Evolutionary conservation across 2,888 invertebrate species (phyloP), one percentile per base, ranked within the genome.

Genomic region (Chaetogeoica ovagalla): DNA sequence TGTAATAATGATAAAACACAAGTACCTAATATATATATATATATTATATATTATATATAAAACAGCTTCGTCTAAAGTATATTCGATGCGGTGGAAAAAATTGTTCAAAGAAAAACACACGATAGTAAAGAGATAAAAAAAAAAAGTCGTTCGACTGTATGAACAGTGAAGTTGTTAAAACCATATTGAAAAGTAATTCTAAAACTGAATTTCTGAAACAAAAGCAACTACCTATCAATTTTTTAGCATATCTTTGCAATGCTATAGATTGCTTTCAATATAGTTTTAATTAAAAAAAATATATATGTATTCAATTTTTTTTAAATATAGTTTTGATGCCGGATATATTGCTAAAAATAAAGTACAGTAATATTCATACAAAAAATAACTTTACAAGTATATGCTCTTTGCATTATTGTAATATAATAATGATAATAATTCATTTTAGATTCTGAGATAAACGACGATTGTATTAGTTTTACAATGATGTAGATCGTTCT

Each of bases 131-230:
- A 37, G 17, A 55, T 37, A 55, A 39, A 30, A n/a, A 30, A 30
- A 30, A 55, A 55, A 59, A 59, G 43, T 68, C 30, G 30, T 68
- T 75, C 66, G 7, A 75, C 48, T 75, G 66, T 30, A 75, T 59
- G 30, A 59, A 59, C 37, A 55, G 11, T 19, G 59, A 23, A 11
- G 30, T 68, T 23, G 59, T 23, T 75, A 68, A 13, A 59, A 39
- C 66, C 21, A 43, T 62, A 63, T 37, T 7, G n/a, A 30, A 73
- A 55, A 63, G 6, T 63, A 37, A 65, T 72, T 48, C 30, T 30
- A 62, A 72, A 66, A 66, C 43, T 11, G 21, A 23, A 21, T 37
- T 66, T 48, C 43, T 65, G 43, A 43, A 66, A 43, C 21, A 21
- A 48, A 15, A 43, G 43, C 55, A 52, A 11, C 19, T 19, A 19